Evolutionary conservation across 1,140 invertebrate genomes (phyloP), one percentile per base, ranked within the genome.

Genomic region (Galleria mellonella): DNA sequence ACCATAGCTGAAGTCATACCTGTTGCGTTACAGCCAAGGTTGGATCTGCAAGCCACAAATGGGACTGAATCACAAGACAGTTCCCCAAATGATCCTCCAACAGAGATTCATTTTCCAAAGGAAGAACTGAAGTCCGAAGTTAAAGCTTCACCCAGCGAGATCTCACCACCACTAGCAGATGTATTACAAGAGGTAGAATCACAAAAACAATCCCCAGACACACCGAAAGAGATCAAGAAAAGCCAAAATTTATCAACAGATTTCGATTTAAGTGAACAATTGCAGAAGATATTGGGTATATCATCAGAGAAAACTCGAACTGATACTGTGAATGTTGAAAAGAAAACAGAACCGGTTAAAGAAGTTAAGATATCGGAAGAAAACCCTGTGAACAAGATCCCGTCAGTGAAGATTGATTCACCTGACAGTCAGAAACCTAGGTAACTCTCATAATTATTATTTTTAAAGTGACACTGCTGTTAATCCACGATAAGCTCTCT

Each of bases 261-360:
- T 46, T 87, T 87, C 43, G 84, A 87, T 58, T 52, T 87, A 4
- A 85, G 82, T 54, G 86, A 87, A 48, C 86, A 87, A 46, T 51
- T 87, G 36, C 83, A 87, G 44, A 87, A 87, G 46, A 87, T 87
- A 43, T 51, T 87, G 12, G 86, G 86, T 23, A 87, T 87, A 17
- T 83, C 85, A 0, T 72, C 83, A 4, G 82, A 87, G 36, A 86
- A 86, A 47, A 73, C 82, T 0, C 50, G 79, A 0, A 63, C 61
- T 3, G 76, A 83, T 8, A 52, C 40, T 9, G 31, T 43, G 6
- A 64, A 51, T 41, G 55, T 43, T 2, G 81, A 84, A 17, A 85
- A 79, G 53, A 83, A 83, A 62, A 50, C 30, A 32, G 78, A 83
- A 32, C 64, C 64, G 6, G 52, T 48, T 0, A 81, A 79, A 51